Evolutionary conservation across 2,888 invertebrate genomes (phyloP).

Genomic region (Tyria jacobaeae): DNA sequence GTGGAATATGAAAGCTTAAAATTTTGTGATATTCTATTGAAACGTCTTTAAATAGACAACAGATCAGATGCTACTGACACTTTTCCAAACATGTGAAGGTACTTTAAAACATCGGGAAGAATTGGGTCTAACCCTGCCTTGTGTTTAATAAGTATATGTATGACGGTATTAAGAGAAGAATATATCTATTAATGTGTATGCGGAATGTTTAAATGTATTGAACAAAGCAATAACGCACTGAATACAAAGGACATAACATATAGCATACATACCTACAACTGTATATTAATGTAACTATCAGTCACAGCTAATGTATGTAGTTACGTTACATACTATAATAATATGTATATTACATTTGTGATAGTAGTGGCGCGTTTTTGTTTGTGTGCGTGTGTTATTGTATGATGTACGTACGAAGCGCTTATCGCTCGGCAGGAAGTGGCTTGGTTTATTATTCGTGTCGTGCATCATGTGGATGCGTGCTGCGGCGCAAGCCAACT

Average conservation of each 20-base stretch:
- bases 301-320: constrained; percentile 45
- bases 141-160: constrained; percentile 10
- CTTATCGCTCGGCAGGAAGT: constrained; percentile 85
- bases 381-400: constrained; percentile 48
- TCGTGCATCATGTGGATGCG: constrained; percentile 81
- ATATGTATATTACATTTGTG: constrained; percentile 50
- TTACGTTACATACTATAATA: constrained; percentile 52
- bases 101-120: no score
- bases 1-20: no score
- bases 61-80: no score
- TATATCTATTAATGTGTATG: constrained; percentile 25
- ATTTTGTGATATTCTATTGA: no score
- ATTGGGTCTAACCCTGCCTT: no score
- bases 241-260: constrained; percentile 48
- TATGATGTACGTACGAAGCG: constrained; percentile 71
- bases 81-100: no score
- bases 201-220: constrained; percentile 41
- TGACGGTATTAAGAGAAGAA: constrained; percentile 24
- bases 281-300: constrained; percentile 37
- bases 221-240: constrained; percentile 47
- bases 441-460: constrained; percentile 85
- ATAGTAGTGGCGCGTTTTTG: constrained; percentile 31
- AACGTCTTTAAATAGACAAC: no score
- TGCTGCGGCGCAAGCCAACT: constrained; percentile 64
- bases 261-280: constrained; percentile 19